Percentiles rank a stretch among this genome's conserved stretches.
Conservation (phyloP, 2,888 invertebrate genomes). For the Mechanitis messenoides region DNA sequence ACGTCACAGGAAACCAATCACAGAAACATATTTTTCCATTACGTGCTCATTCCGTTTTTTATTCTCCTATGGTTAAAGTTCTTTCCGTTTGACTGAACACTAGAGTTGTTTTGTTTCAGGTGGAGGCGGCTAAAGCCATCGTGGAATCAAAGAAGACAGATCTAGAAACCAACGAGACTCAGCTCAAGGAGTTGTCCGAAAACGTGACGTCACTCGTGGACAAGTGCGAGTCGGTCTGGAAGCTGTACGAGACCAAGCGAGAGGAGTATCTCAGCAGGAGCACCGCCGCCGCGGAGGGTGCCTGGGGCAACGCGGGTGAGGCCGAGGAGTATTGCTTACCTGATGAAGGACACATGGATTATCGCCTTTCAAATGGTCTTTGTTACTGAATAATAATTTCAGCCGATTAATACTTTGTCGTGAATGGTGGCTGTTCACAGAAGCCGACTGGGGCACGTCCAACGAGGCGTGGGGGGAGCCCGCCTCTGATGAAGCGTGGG, state of each 20-base stretch:
- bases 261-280: conserved; percentile 51
- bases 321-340: background rate
- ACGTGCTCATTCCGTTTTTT: no score
- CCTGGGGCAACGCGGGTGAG: conserved; percentile 46
- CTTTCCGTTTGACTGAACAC: background rate
- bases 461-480: conserved; percentile 72
- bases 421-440: conserved; percentile 32
- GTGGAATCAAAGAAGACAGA: conserved; percentile 87
- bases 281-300: conserved; percentile 62
- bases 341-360: no score
- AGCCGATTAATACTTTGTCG: no score
- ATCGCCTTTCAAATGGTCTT: no score
- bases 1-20: background rate
- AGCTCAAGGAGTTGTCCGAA: conserved; percentile 83
- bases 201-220: conserved; percentile 80
- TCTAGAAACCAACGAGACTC: conserved; percentile 86
- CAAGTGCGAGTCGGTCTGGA: conserved; percentile 76
- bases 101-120: conserved; percentile 52
- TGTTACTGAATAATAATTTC: no score
- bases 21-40: no score
- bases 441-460: conserved; percentile 77
- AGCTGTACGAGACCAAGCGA: conserved; percentile 80
- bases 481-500: conserved; percentile 49
- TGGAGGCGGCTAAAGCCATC: conserved; percentile 85
- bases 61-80: no score